Base-by-base conservation (phyloP, 2,888 invertebrate species). In the Gastracanthus pulcherrimus region DNA sequence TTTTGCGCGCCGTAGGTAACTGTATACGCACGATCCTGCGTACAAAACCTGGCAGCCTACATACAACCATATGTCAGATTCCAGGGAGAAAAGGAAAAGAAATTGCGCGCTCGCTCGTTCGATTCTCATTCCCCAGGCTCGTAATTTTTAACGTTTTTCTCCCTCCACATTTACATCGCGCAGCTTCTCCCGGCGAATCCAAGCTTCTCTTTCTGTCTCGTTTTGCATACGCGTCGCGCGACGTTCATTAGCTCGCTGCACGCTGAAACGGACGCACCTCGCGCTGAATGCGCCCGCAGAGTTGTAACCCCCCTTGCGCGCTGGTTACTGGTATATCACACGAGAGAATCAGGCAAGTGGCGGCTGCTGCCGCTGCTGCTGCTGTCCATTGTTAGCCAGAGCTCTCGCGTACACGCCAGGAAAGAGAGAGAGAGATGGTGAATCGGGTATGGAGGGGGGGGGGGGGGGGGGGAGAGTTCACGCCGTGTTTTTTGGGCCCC, bases 281-380 rank as follows among this genome's bases (percentile, higher is more conserved):
- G 16, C 31, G n/a, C 13, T 76, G 76, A 76, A 76, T 76, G 76
- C 67, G 36, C 76, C 76, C 76, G 76, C 76, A 76, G 76, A 45
- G 45, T 55, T 6, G 16, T 13, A 13, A 16, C 64, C 34, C 74
- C 48, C n/a, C 72, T 19, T 29, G 6, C 29, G 6, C 19, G 36
- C 36, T 4, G 31, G n/a, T 31, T 31, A 45, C 26, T 13, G n/a
- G 67, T 29, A 45, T 41, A 41, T 41, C 41, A 26, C 67, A 34
- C 41, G 45, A 19, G 36, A 64, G 36, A 64, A 23, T 23, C 58
- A 26, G 3, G 58, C 58, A 58, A 58, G 58, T 58, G 41, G 41
- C 16, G 62, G 62, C 13, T 2, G 19, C 23, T 31, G 48, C 29
- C 11, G 70, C 69, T 16, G 16, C n/a, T 69, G 69, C 31, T 38